Evolutionary conservation across 2,113 vertebrate species (phyloP).

Genomic region (Poecilia latipinna): DNA sequence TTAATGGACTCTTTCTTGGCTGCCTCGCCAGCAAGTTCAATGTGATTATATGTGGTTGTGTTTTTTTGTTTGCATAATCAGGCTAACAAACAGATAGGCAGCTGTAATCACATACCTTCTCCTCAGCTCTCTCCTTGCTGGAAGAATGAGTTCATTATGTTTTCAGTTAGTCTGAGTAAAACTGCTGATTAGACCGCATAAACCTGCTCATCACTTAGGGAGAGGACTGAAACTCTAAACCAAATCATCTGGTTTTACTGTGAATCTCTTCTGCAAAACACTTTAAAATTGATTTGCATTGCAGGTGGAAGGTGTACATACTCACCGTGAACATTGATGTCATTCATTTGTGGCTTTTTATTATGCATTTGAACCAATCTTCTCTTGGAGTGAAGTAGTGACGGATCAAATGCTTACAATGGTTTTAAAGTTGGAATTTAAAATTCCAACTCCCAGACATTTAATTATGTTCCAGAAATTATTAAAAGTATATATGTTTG

Average conservation of each 20-base stretch:
- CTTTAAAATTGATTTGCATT: conserved; percentile 1
- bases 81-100: not conserved
- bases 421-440: too few species aligned
- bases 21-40: not conserved
- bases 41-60: not conserved
- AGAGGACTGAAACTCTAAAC: conserved; percentile 18
- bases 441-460: too few species aligned
- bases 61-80: not conserved
- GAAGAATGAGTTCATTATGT: conserved; percentile 2
- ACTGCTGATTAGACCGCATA: conserved; percentile 9
- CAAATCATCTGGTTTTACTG: not conserved
- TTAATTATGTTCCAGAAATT: too few species aligned
- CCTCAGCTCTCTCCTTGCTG: not conserved
- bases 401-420: not conserved
- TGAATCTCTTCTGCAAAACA: not conserved
- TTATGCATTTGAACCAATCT: not conserved
- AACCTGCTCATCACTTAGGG: conserved; percentile 18
- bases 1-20: not conserved
- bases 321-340: not conserved
- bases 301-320: not conserved
- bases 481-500: too few species aligned
- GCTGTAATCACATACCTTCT: not conserved
- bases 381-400: not conserved
- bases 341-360: not conserved
- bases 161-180: conserved; percentile 12